Percentiles rank a stretch among this genome's conserved stretches.
phyloP scores from a whole-genome alignment of 2,888 invertebrate genomes.

The Plebejus argus region DNA sequence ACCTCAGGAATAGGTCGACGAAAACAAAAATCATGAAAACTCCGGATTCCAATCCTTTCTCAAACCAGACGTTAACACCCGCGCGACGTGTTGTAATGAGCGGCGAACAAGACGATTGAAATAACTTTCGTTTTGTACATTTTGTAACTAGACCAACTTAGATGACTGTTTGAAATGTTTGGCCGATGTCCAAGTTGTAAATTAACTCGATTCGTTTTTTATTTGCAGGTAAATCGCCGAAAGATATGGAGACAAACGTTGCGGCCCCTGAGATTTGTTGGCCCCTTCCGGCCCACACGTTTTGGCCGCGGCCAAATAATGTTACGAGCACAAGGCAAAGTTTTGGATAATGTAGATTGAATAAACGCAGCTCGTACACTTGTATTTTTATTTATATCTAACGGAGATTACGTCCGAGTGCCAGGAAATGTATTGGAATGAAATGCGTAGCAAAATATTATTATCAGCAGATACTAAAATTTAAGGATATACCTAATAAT shows the following conservation, averaged over 20 bases:
- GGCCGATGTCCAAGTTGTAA: conserved; percentile 72
- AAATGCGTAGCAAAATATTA: neutral
- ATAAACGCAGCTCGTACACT: conserved; percentile 12
- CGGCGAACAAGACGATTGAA: conserved; percentile 61
- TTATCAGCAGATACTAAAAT: neutral
- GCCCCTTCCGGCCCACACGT: conserved; percentile 45
- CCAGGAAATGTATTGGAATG: neutral
- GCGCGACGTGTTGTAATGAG: conserved; percentile 53
- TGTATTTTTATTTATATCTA: conserved; percentile 26
- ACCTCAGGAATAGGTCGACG: neutral
- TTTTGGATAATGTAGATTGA: conserved; percentile 23
- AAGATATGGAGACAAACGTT: conserved; percentile 58
- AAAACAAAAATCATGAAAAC: neutral
- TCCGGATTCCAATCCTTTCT: neutral
- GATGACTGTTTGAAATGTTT: conserved; percentile 76
- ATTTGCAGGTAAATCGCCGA: conserved; percentile 78
- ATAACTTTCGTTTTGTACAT: conserved; percentile 71
- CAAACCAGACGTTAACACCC: neutral
- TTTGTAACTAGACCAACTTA: conserved; percentile 70
- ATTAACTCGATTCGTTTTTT: conserved; percentile 74
- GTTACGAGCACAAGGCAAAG: conserved; percentile 33
- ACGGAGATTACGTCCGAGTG: neutral
- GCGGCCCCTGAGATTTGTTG: conserved; percentile 56
- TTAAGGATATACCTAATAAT: no score
- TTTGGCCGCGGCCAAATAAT: conserved; percentile 40